A percentile compares a stretch with the other conserved stretches of the same genome.
Evolutionary conservation across 2,888 invertebrate genomes (phyloP).

Genomic region (Dryomyza anilis): DNA sequence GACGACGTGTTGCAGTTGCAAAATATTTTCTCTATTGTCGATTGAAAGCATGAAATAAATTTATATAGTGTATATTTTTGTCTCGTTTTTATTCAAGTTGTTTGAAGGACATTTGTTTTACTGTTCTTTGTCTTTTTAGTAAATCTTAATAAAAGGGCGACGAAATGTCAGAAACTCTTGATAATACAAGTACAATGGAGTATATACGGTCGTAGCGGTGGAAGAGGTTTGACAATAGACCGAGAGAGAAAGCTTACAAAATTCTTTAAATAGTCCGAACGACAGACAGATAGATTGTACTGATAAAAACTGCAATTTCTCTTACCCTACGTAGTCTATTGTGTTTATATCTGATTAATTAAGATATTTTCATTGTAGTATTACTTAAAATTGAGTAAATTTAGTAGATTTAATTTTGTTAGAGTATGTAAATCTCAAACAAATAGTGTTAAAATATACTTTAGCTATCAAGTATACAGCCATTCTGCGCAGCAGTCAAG

Average conservation of each 20-base stretch:
- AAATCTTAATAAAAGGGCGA: conserved; percentile 17
- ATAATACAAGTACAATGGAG: no score
- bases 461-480: no score
- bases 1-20: conserved; percentile 10
- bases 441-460: no score
- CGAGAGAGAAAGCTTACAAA: neutral
- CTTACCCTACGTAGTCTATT: neutral
- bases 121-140: conserved; percentile 29
- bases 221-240: neutral
- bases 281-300: neutral
- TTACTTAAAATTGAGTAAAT: no score
- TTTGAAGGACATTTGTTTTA: conserved; percentile 29
- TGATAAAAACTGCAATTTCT: no score
- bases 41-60: neutral
- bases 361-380: conserved; percentile 34
- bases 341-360: conserved; percentile 35
- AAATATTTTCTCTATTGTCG: conserved; percentile 11
- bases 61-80: neutral
- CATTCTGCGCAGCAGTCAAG: no score
- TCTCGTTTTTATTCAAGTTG: neutral
- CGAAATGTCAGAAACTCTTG: no score
- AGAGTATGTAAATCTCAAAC: no score
- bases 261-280: conserved; percentile 6
- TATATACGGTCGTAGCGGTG: neutral
- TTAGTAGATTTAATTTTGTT: no score